Evolutionary conservation across 2,113 vertebrate species (phyloP).

Genomic region (Symphodus melops): DNA sequence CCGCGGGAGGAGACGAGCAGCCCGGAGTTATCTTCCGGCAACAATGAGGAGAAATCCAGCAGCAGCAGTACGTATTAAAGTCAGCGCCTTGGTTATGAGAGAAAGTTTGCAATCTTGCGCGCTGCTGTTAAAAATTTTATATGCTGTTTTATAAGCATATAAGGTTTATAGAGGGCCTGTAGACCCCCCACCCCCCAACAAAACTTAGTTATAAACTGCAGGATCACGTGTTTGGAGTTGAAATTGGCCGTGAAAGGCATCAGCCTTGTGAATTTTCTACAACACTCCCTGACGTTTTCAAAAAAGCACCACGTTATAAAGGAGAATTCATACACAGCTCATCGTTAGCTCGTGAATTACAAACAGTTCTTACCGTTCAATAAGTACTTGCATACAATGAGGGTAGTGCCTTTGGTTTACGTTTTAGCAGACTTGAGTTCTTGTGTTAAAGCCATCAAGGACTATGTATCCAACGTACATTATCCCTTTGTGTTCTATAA

Average conservation of each 20-base stretch:
- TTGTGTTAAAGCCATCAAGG: conserved; percentile 48
- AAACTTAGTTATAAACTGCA: conserved; percentile 98
- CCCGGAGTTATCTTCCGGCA: conserved; percentile 96
- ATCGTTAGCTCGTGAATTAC: conserved; percentile 27
- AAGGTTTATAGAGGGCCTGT: conserved; percentile 99
- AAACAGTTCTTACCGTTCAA: conserved; percentile 66
- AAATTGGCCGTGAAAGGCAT: conserved; percentile 99
- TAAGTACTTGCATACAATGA: conserved; percentile 58
- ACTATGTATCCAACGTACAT: conserved; percentile 25
- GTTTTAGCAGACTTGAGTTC: conserved; percentile 37
- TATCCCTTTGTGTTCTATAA: conserved; percentile 12
- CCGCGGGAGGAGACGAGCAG: conserved; percentile 90
- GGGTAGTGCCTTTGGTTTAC: conserved; percentile 52
- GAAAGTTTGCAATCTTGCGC: conserved; percentile 94
- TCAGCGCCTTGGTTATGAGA: conserved; percentile 88
- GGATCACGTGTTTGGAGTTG: conserved; percentile 98
- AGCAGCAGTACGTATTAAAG: conserved; percentile 94
- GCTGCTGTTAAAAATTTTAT: conserved; percentile 98
- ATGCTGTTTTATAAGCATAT: conserved; percentile 99
- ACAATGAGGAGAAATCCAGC: conserved; percentile 97
- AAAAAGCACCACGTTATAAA: conserved; percentile 28
- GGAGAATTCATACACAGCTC: background rate
- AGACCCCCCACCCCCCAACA: conserved; percentile 95
- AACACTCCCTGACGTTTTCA: conserved; percentile 30
- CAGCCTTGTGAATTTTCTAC: conserved; percentile 70